Evolutionary conservation across 2,113 vertebrate species (phyloP).

Genomic region (Otus sunia): DNA sequence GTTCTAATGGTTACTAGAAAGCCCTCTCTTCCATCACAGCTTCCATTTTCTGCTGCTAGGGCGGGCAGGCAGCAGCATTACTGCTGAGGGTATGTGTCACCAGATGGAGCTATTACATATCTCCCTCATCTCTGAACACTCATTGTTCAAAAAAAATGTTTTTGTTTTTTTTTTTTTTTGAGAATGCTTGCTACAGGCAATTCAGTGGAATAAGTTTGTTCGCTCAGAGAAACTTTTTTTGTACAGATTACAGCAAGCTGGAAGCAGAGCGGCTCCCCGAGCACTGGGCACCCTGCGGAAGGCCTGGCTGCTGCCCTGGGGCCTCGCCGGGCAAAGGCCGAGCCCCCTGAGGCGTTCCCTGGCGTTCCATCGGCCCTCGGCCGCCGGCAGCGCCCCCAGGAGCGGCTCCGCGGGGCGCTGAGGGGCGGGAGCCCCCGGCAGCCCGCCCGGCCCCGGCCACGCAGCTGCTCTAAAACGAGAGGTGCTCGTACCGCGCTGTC

Average conservation of each 20-base stretch:
- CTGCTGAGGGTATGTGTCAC: not conserved
- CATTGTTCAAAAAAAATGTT: no score
- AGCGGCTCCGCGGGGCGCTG: no score
- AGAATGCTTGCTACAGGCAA: not conserved
- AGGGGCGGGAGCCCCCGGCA: accelerated
- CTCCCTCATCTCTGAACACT: not conserved
- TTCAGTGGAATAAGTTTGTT: not conserved
- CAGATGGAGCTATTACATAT: not conserved
- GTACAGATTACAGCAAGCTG: accelerated
- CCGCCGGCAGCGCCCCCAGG: not conserved
- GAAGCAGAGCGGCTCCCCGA: no score
- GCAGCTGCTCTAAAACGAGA: accelerated
- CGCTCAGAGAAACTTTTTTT: not conserved
- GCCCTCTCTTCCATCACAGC: not conserved
- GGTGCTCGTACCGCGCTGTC: accelerated
- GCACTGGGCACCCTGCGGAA: accelerated
- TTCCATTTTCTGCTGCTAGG: not conserved
- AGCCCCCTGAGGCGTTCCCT: accelerated
- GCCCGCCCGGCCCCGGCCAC: no score
- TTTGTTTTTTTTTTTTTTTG: not conserved
- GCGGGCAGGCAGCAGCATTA: not conserved
- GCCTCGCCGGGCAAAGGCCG: not conserved
- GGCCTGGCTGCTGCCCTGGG: not conserved
- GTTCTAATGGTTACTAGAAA: not conserved
- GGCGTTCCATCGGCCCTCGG: no score